Evolutionary conservation across 2,797 vertebrate genomes (phyloP).

Genomic region (Sebastes steindachneri): DNA sequence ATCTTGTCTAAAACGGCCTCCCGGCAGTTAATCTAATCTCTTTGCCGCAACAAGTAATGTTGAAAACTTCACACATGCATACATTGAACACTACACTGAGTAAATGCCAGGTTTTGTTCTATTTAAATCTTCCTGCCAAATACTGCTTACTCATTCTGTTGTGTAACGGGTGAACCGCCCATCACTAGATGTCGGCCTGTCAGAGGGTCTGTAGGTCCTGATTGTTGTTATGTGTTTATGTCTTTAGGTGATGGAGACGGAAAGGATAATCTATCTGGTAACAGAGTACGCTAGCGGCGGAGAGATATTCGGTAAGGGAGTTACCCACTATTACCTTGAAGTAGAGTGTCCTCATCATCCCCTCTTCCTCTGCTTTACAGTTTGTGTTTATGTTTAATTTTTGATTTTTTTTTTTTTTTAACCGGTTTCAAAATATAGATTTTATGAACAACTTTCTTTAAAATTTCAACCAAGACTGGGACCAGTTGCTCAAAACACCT

Average conservation of each 20-base stretch:
- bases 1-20: not conserved
- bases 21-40: not conserved
- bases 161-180: slow-evolving; percentile 39
- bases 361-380: not conserved
- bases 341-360: not conserved
- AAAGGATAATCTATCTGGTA: slow-evolving; percentile 98
- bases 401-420: not conserved
- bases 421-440: not conserved
- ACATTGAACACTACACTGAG: not conserved
- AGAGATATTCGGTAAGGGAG: slow-evolving; percentile 96
- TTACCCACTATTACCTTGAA: not conserved
- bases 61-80: not conserved
- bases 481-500: too few species aligned
- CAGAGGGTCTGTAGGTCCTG: not conserved
- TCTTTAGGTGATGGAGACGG: slow-evolving; percentile 97
- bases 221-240: slow-evolving; percentile 44
- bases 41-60: not conserved
- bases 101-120: slow-evolving; percentile 26
- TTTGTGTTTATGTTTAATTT: not conserved
- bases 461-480: not conserved
- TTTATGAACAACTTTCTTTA: not conserved
- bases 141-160: slow-evolving; percentile 54
- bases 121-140: slow-evolving; percentile 29
- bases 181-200: slow-evolving; percentile 27
- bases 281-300: slow-evolving; percentile 98